Percentiles rank a stretch among this genome's conserved stretches.
phyloP scores from a whole-genome alignment of 2,113 vertebrate species.

The Hystrix brachyura region DNA sequence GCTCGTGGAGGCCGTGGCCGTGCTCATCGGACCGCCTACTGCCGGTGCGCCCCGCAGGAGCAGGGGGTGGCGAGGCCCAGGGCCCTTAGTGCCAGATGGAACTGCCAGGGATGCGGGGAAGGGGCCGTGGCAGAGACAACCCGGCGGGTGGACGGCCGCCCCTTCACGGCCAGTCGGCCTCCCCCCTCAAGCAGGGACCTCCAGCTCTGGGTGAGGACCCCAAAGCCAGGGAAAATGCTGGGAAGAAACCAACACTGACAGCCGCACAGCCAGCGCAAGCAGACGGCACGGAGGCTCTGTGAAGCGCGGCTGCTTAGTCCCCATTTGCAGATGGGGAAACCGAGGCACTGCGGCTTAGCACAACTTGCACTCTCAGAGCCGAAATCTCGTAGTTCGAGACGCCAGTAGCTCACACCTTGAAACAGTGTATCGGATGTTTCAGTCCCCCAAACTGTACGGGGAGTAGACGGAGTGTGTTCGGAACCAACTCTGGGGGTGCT shows the following conservation, averaged over 20 bases:
- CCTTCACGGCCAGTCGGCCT: not conserved
- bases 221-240: not conserved
- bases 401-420: not conserved
- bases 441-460: not conserved
- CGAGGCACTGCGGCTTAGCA: not conserved
- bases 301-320: not conserved
- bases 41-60: conserved; percentile 84
- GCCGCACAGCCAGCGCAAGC: not conserved
- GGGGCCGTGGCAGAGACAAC: fast-evolving
- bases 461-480: not conserved
- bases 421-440: not conserved
- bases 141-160: not conserved
- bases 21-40: conserved; percentile 90
- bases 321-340: not conserved
- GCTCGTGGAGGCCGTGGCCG: conserved; percentile 88
- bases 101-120: not conserved
- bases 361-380: not conserved
- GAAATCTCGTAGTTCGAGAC: not conserved
- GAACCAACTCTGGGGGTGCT: not conserved
- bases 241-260: not conserved
- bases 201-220: not conserved
- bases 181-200: not conserved
- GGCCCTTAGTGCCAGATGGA: not conserved
- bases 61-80: not conserved
- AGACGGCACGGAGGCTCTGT: not conserved